Evolutionary conservation across 2,113 vertebrate genomes (phyloP).

Genomic region (Zapus hudsonius): DNA sequence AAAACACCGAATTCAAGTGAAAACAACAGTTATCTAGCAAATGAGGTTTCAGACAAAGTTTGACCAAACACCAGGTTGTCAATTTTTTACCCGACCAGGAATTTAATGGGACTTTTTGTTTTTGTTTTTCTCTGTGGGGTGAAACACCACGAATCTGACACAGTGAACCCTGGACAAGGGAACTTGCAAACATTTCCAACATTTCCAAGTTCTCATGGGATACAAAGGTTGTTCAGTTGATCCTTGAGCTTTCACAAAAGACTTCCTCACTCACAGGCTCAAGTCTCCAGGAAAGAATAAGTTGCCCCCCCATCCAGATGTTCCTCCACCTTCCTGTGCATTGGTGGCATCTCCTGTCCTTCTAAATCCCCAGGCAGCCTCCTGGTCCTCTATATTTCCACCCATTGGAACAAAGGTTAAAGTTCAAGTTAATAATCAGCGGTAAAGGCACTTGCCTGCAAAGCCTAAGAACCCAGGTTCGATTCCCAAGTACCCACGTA

Average conservation of each 20-base stretch:
- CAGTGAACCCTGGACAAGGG: background rate
- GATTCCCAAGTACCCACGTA: too few species aligned
- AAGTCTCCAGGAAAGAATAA: background rate
- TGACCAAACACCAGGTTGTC: background rate
- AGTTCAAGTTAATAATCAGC: too few species aligned
- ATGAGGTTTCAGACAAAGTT: slow-evolving; percentile 11
- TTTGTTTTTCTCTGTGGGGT: background rate
- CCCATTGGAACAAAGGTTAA: background rate
- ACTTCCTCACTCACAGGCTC: background rate
- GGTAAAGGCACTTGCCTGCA: too few species aligned
- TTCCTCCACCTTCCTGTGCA: background rate
- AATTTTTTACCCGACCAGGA: background rate
- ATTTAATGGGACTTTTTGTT: slow-evolving; percentile 6
- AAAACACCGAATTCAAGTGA: slow-evolving; percentile 14
- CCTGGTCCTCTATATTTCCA: background rate
- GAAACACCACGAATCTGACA: slow-evolving; percentile 10
- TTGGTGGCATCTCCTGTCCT: background rate
- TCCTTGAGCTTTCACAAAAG: background rate
- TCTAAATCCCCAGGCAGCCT: background rate
- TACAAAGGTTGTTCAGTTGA: background rate
- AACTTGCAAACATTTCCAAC: slow-evolving; percentile 38
- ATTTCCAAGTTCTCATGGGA: background rate
- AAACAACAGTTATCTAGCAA: slow-evolving; percentile 21
- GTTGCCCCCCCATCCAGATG: background rate
- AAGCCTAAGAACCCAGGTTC: too few species aligned